Conservation (phyloP, 2,113 vertebrate species). For the Xiphophorus maculatus region DNA sequence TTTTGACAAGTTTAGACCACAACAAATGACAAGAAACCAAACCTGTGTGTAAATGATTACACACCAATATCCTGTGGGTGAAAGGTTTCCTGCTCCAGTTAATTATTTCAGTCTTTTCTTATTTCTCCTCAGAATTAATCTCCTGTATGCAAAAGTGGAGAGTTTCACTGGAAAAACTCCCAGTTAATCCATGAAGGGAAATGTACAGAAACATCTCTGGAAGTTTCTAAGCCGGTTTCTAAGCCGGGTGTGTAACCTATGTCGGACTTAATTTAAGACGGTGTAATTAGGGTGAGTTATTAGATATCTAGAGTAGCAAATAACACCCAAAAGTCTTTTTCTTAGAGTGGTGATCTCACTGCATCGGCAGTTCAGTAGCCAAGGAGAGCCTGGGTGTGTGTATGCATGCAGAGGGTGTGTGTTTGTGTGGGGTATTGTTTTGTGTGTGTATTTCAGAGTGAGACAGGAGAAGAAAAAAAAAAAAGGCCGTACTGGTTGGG, state of each 20-base stretch:
- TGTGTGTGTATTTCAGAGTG: conserved; percentile 31
- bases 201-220: neutral
- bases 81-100: too few relatives aligned
- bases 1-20: too few relatives aligned
- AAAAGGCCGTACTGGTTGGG: conserved; percentile 25
- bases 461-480: conserved; percentile 5
- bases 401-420: conserved; percentile 48
- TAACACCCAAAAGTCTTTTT: conserved; percentile 54
- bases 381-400: conserved; percentile 65
- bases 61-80: too few relatives aligned
- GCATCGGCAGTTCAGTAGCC: conserved; percentile 73
- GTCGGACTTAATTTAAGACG: conserved; percentile 7
- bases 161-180: conserved; percentile 3
- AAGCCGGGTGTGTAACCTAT: neutral
- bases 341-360: conserved; percentile 72
- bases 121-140: conserved; percentile 11
- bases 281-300: conserved; percentile 22
- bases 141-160: conserved; percentile 18
- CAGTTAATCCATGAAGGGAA: neutral
- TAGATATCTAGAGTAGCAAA: conserved; percentile 43
- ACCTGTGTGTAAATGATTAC: too few relatives aligned
- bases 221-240: neutral
- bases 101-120: neutral
- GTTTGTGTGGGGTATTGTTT: conserved; percentile 1
- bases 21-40: too few relatives aligned